Evolutionary conservation across 1,140 invertebrate species (phyloP).

Genomic region (Alviniconcha marisindica): DNA sequence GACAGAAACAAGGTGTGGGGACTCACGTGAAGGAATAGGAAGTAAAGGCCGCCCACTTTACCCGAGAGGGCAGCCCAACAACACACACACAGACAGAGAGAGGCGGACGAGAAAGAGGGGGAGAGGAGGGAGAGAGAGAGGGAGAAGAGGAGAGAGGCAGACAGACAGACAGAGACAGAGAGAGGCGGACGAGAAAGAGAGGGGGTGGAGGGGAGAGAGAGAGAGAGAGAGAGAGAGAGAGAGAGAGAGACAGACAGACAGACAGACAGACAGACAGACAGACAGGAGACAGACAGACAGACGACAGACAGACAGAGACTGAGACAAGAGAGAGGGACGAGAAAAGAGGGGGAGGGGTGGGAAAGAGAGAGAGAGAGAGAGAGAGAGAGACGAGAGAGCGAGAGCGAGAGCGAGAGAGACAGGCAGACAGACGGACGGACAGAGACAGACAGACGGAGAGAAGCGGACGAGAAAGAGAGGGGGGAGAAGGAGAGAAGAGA

Average conservation of each 20-base stretch:
- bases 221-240: neutral
- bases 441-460: neutral
- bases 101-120: neutral
- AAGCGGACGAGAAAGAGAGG: neutral
- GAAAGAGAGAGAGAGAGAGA: conserved; percentile 16
- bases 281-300: no score
- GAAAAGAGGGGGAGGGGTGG: neutral
- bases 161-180: neutral
- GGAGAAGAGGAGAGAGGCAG: neutral
- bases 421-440: neutral
- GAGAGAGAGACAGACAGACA: neutral
- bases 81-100: neutral
- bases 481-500: neutral
- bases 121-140: neutral
- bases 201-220: neutral
- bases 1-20: no score
- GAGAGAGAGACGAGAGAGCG: conserved; percentile 4
- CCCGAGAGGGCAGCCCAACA: no score
- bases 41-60: no score
- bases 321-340: neutral
- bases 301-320: neutral
- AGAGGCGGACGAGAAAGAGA: neutral
- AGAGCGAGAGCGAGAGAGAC: neutral
- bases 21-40: no score
- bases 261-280: neutral